These are phyloP conservation scores for Adelphocoris suturalis DNA, from an alignment of 2,888 invertebrate species.

Conservation along the genomic window DNA sequence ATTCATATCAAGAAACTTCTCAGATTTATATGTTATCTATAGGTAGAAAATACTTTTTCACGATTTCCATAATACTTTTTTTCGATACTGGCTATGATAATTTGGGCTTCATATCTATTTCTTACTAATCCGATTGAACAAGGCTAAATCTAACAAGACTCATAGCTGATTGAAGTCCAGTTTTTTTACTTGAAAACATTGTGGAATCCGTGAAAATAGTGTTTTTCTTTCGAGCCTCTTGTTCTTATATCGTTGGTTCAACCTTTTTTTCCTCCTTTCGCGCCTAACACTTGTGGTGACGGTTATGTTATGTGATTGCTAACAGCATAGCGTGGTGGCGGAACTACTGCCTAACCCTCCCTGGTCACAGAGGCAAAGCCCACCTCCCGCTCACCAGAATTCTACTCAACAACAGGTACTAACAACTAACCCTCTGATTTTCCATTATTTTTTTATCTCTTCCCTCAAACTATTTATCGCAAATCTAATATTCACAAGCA, in stretches of 20 bases:
- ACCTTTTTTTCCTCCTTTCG: background rate
- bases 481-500: background rate
- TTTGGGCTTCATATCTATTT: too few species aligned
- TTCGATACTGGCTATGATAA: too few species aligned
- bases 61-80: too few species aligned
- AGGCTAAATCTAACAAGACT: too few species aligned
- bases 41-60: too few species aligned
- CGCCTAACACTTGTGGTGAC: slow-evolving; percentile 67
- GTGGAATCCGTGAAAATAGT: too few species aligned
- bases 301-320: slow-evolving; percentile 73
- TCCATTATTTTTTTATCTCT: background rate
- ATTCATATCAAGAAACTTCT: too few species aligned
- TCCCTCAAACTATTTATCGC: background rate
- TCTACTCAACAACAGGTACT: slow-evolving; percentile 78
- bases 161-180: too few species aligned
- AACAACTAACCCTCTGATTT: slow-evolving; percentile 12
- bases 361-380: slow-evolving; percentile 85
- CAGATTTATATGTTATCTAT: too few species aligned
- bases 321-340: slow-evolving; percentile 76
- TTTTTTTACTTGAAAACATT: too few species aligned
- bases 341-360: slow-evolving; percentile 77
- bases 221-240: background rate
- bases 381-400: slow-evolving; percentile 91
- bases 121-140: too few species aligned
- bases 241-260: background rate